Evolutionary conservation across 2,797 vertebrate genomes (phyloP), one percentile per base, ranked within the genome.

Genomic region (Rhadinocentrus ornatus): DNA sequence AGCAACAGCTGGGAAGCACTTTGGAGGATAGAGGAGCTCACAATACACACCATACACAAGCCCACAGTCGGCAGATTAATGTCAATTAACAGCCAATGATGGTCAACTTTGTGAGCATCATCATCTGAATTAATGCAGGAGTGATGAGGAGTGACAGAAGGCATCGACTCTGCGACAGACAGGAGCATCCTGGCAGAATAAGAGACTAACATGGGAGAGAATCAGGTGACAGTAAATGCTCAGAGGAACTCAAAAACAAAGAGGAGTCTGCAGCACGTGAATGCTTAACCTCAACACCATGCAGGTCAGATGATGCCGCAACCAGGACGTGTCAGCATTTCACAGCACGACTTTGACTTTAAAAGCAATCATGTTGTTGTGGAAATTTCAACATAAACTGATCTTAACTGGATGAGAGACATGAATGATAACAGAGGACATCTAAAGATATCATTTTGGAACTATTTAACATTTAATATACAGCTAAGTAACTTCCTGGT

Each of bases 1-100:
- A 66, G 35, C 62, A 71, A 66, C 88, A 86, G 77, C 87, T 89
- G 82, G 65, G 37, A 57, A 54, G 58, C 52, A 34, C 66, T 62
- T 46, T 27, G 0, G 57, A 65, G 48, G 61, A 46, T 27, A 0
- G 57, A 65, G 41, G 61, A 46, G 22, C 32, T 62, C 27, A 4
- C 11, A 20, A 29, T 2, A 62, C 46, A 32, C 65, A 66, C 63
- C 52, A 2, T 37, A 57, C 63, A 50, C 50, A 18, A 1, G 50
- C 52, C 22, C 56, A 48, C 57, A 67, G 39, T 68, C 60, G 20
- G 54, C 60, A 53, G 68, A 82, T 81, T 75, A 70, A 73, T 61
- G 53, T 66, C 74, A 69, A 71, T 86, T 62, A 75, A 29, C 62
- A n/a, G 58, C 60, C 62, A 39, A 2, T 55, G 59, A 65, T 16